Conservation (phyloP, 2,888 invertebrate genomes). For the Theretra japonica region DNA sequence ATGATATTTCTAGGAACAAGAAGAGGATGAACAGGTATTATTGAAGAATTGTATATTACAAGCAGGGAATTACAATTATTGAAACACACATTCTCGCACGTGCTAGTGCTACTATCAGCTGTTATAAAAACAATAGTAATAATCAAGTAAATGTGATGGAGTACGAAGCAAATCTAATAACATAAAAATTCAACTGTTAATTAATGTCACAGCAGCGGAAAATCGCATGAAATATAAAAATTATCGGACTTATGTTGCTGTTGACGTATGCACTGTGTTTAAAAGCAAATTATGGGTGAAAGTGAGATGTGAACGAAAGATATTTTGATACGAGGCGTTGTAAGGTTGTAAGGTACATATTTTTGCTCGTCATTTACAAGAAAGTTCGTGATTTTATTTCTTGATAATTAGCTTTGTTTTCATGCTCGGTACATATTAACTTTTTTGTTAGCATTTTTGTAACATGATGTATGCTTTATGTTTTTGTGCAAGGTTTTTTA, state of each 20-base stretch:
- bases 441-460: neutral
- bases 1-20: too few relatives aligned
- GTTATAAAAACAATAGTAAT: too few relatives aligned
- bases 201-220: neutral
- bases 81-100: too few relatives aligned
- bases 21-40: too few relatives aligned
- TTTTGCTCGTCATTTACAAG: slow-evolving; percentile 6
- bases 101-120: too few relatives aligned
- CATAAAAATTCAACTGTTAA: neutral
- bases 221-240: neutral
- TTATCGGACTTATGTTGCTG: neutral
- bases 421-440: neutral
- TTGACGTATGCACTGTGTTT: slow-evolving; percentile 37
- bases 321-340: slow-evolving; percentile 31
- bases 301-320: slow-evolving; percentile 37
- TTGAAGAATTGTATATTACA: too few relatives aligned
- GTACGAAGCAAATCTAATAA: neutral
- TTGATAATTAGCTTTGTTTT: slow-evolving; percentile 7
- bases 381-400: slow-evolving; percentile 21
- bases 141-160: neutral
- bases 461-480: too few relatives aligned
- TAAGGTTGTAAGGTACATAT: slow-evolving; percentile 7
- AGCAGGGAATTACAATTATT: too few relatives aligned
- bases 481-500: too few relatives aligned
- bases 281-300: slow-evolving; percentile 37